Percentiles rank a stretch among this genome's conserved stretches.
These are phyloP conservation scores for Tiliqua scincoides DNA, from an alignment of 2,113 vertebrate species.

Conservation along the genomic window DNA sequence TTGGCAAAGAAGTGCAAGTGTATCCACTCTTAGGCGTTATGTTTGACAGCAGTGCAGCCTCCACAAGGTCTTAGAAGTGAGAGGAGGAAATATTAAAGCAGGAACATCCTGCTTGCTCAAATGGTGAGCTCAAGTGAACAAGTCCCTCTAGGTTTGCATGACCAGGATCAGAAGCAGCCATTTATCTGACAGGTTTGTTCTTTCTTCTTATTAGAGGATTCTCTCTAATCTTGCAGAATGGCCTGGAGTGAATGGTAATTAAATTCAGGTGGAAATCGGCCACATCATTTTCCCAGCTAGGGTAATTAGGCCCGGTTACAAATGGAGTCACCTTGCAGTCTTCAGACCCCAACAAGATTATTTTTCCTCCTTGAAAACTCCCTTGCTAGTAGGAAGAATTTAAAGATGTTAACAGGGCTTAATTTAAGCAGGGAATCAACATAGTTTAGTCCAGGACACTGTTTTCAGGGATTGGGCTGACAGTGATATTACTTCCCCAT, in stretches of 20 bases:
- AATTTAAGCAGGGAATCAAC: neutral
- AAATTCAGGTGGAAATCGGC: neutral
- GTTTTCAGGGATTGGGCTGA: neutral
- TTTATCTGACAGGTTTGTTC: slow-evolving; percentile 18
- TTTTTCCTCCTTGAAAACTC: neutral
- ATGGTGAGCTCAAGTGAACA: neutral
- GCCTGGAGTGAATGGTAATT: slow-evolving; percentile 17
- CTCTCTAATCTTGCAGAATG: slow-evolving; percentile 18
- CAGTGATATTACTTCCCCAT: neutral
- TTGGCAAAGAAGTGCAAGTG: slow-evolving; percentile 6
- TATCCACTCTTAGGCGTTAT: slow-evolving; percentile 11
- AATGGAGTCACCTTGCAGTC: neutral
- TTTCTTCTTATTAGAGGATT: slow-evolving; percentile 16
- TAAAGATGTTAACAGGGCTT: neutral
- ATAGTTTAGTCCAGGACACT: neutral
- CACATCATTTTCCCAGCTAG: neutral
- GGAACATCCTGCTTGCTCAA: slow-evolving; percentile 46
- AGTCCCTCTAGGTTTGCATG: slow-evolving; percentile 23
- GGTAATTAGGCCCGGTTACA: neutral
- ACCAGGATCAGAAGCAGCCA: slow-evolving; percentile 38
- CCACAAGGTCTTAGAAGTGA: slow-evolving; percentile 33
- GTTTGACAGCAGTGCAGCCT: slow-evolving; percentile 35
- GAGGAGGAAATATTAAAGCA: slow-evolving; percentile 33
- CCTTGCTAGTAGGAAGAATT: neutral
- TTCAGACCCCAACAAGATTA: neutral